Percentiles rank a stretch among this genome's conserved stretches.
These are phyloP conservation scores for Cairina moschata DNA, from an alignment of 2,113 vertebrate species.

Conservation along the genomic window DNA sequence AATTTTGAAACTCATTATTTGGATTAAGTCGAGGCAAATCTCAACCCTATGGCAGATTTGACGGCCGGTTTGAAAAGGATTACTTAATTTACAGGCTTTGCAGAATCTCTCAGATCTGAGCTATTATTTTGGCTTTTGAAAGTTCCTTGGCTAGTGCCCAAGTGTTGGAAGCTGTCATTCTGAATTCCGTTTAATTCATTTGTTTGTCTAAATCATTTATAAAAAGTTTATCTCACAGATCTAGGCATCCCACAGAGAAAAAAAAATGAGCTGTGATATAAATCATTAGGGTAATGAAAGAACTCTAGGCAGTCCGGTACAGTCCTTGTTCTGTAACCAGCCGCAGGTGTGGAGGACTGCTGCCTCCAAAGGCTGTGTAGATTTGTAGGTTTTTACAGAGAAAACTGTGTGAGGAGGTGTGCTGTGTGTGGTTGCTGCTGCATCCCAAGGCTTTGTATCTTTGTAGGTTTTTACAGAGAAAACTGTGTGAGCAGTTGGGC, in stretches of 20 bases:
- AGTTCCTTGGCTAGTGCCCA: slow-evolving; percentile 41
- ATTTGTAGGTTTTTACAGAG: background rate
- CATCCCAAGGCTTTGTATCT: background rate
- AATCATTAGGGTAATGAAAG: slow-evolving; percentile 22
- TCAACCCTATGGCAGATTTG: slow-evolving; percentile 16
- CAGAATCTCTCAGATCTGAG: slow-evolving; percentile 32
- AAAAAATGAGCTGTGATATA: slow-evolving; percentile 21
- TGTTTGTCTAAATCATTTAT: slow-evolving; percentile 55
- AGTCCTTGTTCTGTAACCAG: background rate
- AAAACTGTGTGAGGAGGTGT: background rate
- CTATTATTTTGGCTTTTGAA: slow-evolving; percentile 58
- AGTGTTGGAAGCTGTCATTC: slow-evolving; percentile 14
- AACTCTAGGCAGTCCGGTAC: background rate
- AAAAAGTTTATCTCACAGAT: background rate
- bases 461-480: background rate
- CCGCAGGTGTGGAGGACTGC: background rate
- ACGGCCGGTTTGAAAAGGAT: slow-evolving; percentile 49
- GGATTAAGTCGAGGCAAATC: slow-evolving; percentile 39
- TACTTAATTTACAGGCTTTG: slow-evolving; percentile 53
- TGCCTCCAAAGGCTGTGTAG: background rate
- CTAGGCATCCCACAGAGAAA: slow-evolving; percentile 25
- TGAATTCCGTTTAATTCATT: slow-evolving; percentile 33
- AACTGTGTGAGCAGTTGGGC: background rate
- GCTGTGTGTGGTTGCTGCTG: background rate
- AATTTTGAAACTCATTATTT: slow-evolving; percentile 25